A percentile compares a stretch with the other conserved stretches of the same genome.
Conservation (phyloP, 2,113 vertebrate genomes). For the Silurus meridionalis region DNA sequence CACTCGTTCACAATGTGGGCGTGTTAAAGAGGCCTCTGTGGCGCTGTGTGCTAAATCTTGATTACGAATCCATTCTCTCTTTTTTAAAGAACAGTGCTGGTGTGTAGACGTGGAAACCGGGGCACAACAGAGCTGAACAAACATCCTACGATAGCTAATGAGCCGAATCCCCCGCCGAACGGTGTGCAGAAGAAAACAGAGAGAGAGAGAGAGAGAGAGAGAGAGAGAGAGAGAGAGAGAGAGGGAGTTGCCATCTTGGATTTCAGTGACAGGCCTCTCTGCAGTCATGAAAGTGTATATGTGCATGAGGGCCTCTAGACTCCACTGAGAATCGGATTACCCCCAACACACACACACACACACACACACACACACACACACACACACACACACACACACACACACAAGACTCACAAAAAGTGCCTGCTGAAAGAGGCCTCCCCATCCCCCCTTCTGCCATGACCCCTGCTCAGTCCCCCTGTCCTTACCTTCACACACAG, state of each 20-base stretch:
- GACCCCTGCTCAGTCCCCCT: constrained; percentile 37
- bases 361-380: constrained; percentile 32
- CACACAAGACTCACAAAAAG: constrained; percentile 32
- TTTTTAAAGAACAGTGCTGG: constrained; percentile 51
- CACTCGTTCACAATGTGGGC: not conserved
- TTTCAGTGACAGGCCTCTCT: constrained; percentile 71
- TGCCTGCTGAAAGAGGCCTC: constrained; percentile 40
- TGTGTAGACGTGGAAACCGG: constrained; percentile 52
- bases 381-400: constrained; percentile 41
- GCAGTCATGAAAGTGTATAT: constrained; percentile 64
- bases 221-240: not conserved
- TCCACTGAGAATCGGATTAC: constrained; percentile 71
- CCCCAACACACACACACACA: constrained; percentile 61
- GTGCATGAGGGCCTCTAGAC: constrained; percentile 65
- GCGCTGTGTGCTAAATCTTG: constrained; percentile 51
- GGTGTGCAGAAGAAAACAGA: not conserved
- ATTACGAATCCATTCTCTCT: constrained; percentile 58
- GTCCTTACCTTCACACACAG: constrained; percentile 39
- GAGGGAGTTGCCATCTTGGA: constrained; percentile 62
- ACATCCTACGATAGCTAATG: constrained; percentile 66
- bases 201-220: not conserved
- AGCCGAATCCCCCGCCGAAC: constrained; percentile 51
- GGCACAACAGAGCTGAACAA: constrained; percentile 59
- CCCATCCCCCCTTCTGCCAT: constrained; percentile 40
- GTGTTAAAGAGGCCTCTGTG: constrained; percentile 24